Evolutionary conservation across 1,140 invertebrate species (phyloP).

Genomic region (Acromyrmex heyeri): DNA sequence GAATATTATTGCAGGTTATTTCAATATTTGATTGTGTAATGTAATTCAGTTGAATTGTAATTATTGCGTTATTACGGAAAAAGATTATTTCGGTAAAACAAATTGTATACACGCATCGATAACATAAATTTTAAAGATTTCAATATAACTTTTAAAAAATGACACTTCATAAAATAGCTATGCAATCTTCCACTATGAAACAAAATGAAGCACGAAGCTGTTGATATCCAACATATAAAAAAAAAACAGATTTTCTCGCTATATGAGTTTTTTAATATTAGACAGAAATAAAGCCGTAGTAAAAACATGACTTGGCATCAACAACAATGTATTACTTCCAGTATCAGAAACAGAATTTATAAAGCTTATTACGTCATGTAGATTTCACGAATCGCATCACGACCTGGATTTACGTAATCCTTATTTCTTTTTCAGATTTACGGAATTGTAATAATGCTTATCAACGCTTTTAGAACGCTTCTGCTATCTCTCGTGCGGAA

Average conservation of each 20-base stretch:
- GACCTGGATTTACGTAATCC: conserved; percentile 4
- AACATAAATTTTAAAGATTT: conserved; percentile 10
- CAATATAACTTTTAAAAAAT: not conserved
- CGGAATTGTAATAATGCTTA: conserved; percentile 35
- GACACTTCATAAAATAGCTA: conserved; percentile 11
- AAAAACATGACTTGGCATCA: conserved; percentile 27
- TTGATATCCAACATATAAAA: conserved; percentile 31
- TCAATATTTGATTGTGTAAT: conserved; percentile 9
- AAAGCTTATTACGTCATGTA: conserved; percentile 18
- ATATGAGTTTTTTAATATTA: conserved; percentile 38
- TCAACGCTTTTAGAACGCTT: conserved; percentile 30
- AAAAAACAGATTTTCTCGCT: conserved; percentile 12
- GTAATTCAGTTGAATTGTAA: not conserved
- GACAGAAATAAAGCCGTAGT: not conserved
- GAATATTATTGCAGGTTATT: not conserved
- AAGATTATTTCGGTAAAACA: conserved; percentile 6
- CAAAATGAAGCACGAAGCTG: conserved; percentile 1
- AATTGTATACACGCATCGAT: not conserved
- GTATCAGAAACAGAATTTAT: conserved; percentile 33
- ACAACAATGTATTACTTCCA: conserved; percentile 25
- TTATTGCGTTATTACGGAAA: not conserved
- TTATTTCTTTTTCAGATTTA: conserved; percentile 38
- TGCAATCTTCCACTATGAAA: conserved; percentile 13
- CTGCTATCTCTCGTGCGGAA: conserved; percentile 12
- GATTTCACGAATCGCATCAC: conserved; percentile 4